phyloP scores from a whole-genome alignment of 92 coral and sea anemone genomes.

The Pocillopora grandis region DNA sequence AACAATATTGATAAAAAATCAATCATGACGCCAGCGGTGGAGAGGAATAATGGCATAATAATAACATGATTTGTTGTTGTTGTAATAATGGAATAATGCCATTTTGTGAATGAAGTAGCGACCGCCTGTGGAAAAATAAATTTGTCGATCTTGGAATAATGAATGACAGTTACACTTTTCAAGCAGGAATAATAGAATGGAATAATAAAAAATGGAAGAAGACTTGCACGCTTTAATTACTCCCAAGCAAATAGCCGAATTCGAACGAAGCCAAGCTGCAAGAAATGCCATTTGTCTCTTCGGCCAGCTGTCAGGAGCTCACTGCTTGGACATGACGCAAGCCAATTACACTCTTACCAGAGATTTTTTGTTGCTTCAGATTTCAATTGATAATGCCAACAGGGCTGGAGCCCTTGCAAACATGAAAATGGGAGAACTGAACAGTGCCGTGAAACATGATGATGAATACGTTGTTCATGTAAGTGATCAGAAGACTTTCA shows the following conservation, averaged over 20 bases:
- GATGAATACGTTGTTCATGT: constrained; percentile 49
- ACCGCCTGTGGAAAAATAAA: too few relatives aligned
- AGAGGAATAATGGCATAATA: too few relatives aligned
- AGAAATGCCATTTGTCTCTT: constrained; percentile 44
- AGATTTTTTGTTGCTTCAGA: constrained; percentile 58
- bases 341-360: constrained; percentile 49
- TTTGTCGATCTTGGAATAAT: too few relatives aligned
- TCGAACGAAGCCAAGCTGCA: constrained; percentile 47
- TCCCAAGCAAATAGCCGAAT: constrained; percentile 37
- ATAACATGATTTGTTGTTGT: too few relatives aligned
- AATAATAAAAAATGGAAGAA: constrained; percentile 42
- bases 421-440: constrained; percentile 59
- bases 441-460: constrained; percentile 32
- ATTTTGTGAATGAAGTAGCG: too few relatives aligned
- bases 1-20: not conserved
- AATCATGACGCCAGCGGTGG: not conserved
- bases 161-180: too few relatives aligned
- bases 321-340: constrained; percentile 41
- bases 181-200: too few relatives aligned
- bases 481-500: constrained; percentile 50
- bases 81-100: too few relatives aligned
- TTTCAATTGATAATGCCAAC: constrained; percentile 60
- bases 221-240: constrained; percentile 39
- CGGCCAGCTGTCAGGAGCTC: constrained; percentile 39
- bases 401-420: constrained; percentile 60